Percentiles rank a stretch among this genome's conserved stretches.
Evolutionary conservation across 2,888 invertebrate species (phyloP).

Genomic region (Rhorus exstirpatorius): DNA sequence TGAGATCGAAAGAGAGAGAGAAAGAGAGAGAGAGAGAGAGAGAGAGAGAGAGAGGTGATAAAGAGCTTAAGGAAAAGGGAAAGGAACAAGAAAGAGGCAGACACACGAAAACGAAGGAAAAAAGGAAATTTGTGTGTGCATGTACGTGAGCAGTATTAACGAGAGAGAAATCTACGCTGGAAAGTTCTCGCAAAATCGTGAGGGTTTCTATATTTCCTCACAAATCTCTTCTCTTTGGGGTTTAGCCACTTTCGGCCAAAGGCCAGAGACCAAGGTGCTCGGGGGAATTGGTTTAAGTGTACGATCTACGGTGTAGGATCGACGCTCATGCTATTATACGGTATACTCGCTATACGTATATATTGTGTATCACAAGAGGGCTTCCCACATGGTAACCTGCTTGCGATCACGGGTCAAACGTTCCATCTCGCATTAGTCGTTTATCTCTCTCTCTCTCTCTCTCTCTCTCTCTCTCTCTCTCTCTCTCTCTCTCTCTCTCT

Average conservation of each 20-base stretch:
- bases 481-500: too few relatives aligned
- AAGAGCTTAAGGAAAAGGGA: conserved; percentile 4
- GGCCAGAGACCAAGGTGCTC: conserved; percentile 10
- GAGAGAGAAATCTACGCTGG: conserved; percentile 36
- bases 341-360: conserved; percentile 7
- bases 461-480: too few relatives aligned
- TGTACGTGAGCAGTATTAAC: conserved; percentile 21
- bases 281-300: conserved; percentile 46
- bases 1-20: conserved; percentile 3
- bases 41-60: neutral
- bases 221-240: conserved; percentile 41
- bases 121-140: neutral
- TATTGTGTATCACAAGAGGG: neutral
- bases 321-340: conserved; percentile 18
- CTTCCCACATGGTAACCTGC: conserved; percentile 25
- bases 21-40: neutral
- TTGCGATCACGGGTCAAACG: conserved; percentile 21
- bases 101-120: neutral
- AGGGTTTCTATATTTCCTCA: conserved; percentile 29
- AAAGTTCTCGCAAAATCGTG: conserved; percentile 11
- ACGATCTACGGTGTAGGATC: neutral
- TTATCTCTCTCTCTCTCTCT: neutral
- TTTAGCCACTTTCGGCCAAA: conserved; percentile 33
- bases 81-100: neutral
- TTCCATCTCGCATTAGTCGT: conserved; percentile 33